A percentile compares a stretch with the other conserved stretches of the same genome.
These are phyloP conservation scores for Scolanthus callimorphus DNA, from an alignment of 92 coral and sea anemone species.

Conservation along the genomic window DNA sequence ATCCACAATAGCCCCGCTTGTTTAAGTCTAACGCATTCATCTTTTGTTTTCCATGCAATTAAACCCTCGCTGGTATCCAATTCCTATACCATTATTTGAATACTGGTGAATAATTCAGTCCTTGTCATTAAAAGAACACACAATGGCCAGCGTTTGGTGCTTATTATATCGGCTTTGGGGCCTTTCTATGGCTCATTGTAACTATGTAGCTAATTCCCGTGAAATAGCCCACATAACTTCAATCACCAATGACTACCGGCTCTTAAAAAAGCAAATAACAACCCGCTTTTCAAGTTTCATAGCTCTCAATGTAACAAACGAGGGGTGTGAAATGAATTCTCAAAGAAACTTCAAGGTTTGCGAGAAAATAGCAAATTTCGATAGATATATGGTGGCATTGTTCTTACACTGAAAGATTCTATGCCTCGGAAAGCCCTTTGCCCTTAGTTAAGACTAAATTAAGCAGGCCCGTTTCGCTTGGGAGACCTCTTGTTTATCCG, in stretches of 20 bases:
- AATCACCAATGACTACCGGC: not conserved
- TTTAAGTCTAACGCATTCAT: no score
- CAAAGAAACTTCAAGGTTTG: not conserved
- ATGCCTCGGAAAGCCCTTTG: not conserved
- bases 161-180: not conserved
- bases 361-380: not conserved
- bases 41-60: not conserved
- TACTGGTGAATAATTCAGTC: not conserved
- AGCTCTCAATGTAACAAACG: not conserved
- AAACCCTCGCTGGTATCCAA: slow-evolving; percentile 1
- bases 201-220: slow-evolving; percentile 6
- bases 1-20: no score
- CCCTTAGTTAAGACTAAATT: slow-evolving; percentile 9
- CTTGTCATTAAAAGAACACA: not conserved
- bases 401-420: not conserved
- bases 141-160: not conserved
- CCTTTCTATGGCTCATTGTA: not conserved
- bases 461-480: slow-evolving; percentile 22
- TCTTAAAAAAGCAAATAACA: not conserved
- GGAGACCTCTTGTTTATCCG: slow-evolving; percentile 57
- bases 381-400: not conserved
- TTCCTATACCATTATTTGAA: not conserved
- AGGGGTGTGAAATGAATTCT: not conserved
- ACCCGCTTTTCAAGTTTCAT: not conserved
- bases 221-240: not conserved